phyloP scores from a whole-genome alignment of 2,888 invertebrate species.

The Rhodophaea formosa region DNA sequence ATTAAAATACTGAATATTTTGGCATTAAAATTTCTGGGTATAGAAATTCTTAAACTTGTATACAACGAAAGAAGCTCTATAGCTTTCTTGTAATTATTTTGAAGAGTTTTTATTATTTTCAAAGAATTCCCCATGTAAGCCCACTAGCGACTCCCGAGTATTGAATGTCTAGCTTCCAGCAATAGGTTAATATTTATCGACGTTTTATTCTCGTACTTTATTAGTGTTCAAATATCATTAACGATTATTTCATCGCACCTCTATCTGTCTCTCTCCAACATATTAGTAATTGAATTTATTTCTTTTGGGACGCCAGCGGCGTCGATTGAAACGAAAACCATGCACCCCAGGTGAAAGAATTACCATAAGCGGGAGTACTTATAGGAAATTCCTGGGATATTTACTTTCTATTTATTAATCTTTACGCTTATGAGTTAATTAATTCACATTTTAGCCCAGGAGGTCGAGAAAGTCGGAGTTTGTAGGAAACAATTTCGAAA shows the following conservation, averaged over 20 bases:
- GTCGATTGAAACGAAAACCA: slow-evolving; percentile 50
- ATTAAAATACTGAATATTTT: too few relatives aligned
- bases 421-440: slow-evolving; percentile 56
- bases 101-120: too few relatives aligned
- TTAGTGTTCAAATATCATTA: slow-evolving; percentile 75
- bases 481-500: slow-evolving; percentile 15
- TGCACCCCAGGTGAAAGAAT: slow-evolving; percentile 58
- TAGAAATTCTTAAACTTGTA: too few relatives aligned
- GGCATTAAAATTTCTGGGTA: too few relatives aligned
- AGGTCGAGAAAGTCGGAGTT: slow-evolving; percentile 43
- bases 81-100: too few relatives aligned
- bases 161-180: slow-evolving; percentile 52
- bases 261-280: slow-evolving; percentile 31
- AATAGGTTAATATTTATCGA: slow-evolving; percentile 73
- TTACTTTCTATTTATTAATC: slow-evolving; percentile 59
- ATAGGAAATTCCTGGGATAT: slow-evolving; percentile 54
- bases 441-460: slow-evolving; percentile 42
- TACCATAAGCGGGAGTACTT: slow-evolving; percentile 43
- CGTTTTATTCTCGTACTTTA: slow-evolving; percentile 71
- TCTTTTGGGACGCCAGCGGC: slow-evolving; percentile 48
- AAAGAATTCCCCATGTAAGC: slow-evolving; percentile 47
- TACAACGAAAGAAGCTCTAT: too few relatives aligned
- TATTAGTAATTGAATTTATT: slow-evolving; percentile 60
- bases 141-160: slow-evolving; percentile 41
- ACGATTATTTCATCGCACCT: slow-evolving; percentile 65